Evolutionary conservation across 2,113 vertebrate species (phyloP), one percentile per base, ranked within the genome.

Genomic region (Peromyscus californicus): DNA sequence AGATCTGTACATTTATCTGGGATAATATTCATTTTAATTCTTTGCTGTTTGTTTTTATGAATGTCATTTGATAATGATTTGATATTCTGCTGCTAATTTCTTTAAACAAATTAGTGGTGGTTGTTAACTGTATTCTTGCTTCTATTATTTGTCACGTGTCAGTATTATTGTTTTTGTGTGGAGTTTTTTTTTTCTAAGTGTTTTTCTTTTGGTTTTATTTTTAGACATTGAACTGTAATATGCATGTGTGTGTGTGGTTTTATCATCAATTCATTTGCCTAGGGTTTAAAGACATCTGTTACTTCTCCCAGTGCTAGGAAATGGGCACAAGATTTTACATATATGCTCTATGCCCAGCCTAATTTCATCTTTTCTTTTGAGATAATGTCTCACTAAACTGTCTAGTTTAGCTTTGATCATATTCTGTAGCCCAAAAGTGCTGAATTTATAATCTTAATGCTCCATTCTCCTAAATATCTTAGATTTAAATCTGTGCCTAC

Each of bases 101-200:
- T 80, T 89, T 92, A 85, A 94, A 80, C 5, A 65, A 29, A 70
- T 70, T 70, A 83, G 42, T 89, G 5, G 45, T 85, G 22, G 65
- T 36, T 83, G 89, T 84, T 78, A 48, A 89, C 45, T 91, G 12
- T 54, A 72, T 91, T 94, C 39, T 83, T 22, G 12, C 12, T 94
- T 89, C 42, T 4, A 75, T 59, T 76, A 80, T 74, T 90, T 91
- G 16, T 48, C 74, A 90, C 10, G 75, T 86, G 10, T 75, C 45
- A 87, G 16, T 74, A 82, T 82, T 75, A 69, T 80, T n/a, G 6
- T 67, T 93, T 87, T 93, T 75, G 74, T 61, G 75, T 87, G 39
- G n/a, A 69, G 36, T 54, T 54, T 54, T 54, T 54, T 42, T 79
- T 83, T 61, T 69, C 72, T 82, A 5, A n/a, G 29, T 83, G 22